phyloP scores from a whole-genome alignment of 2,888 invertebrate species.

The Andrena flavipes region DNA sequence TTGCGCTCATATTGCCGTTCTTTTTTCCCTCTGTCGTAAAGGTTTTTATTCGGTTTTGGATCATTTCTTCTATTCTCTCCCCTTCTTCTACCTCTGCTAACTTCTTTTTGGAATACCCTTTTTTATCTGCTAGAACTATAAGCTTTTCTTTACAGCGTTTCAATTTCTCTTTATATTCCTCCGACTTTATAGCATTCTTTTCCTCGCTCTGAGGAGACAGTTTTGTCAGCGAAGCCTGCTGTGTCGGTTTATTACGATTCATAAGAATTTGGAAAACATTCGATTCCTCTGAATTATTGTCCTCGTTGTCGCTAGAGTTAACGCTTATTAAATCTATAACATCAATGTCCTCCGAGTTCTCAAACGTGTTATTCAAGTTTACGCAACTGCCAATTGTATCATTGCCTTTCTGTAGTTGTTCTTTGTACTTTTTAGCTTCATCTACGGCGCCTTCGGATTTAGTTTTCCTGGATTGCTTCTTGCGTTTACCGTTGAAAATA shows the following conservation, averaged over 20 bases:
- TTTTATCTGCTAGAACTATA: conserved; percentile 88
- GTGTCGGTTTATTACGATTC: conserved; percentile 70
- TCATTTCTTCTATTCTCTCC: conserved; percentile 86
- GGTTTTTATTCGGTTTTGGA: conserved; percentile 88
- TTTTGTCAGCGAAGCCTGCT: conserved; percentile 22
- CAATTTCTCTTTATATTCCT: conserved; percentile 62
- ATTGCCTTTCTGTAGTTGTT: background rate
- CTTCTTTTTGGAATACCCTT: conserved; percentile 87
- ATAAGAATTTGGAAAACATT: conserved; percentile 78
- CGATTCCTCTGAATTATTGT: conserved; percentile 60
- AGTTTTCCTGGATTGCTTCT: background rate
- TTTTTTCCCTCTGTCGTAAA: conserved; percentile 86
- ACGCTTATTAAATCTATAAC: background rate
- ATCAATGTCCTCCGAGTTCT: background rate
- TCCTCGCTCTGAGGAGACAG: conserved; percentile 43
- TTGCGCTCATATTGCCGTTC: conserved; percentile 59
- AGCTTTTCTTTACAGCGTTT: conserved; percentile 71
- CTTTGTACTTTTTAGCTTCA: background rate
- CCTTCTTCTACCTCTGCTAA: conserved; percentile 87
- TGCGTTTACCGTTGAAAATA: background rate
- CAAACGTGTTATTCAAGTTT: background rate
- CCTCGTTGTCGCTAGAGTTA: conserved; percentile 7
- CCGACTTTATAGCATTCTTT: conserved; percentile 23
- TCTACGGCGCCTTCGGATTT: background rate
- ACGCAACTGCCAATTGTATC: background rate